Evolutionary conservation across 2,888 invertebrate genomes (phyloP), one percentile per base, ranked within the genome.

Genomic region (Drosophila meridiana): DNA sequence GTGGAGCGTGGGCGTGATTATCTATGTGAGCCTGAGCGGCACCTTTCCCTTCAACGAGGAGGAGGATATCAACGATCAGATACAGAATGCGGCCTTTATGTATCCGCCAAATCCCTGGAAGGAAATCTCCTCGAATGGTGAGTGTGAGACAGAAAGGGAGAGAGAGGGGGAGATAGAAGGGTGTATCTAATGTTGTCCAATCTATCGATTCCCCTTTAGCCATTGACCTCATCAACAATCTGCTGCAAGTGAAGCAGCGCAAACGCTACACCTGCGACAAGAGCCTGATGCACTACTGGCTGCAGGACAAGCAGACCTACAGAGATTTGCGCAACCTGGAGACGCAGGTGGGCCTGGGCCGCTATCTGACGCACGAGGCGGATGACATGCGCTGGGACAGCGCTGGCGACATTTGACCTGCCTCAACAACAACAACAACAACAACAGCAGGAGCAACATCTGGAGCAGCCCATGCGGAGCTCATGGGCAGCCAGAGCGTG

Each of bases 1-100:
- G 99, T 99, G 99, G 99, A 99, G 98, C 90, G 99, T 99, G 58
- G 99, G 99, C 38, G 99, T 99, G 2, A 99, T 99, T 87, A 97
- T 99, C 78, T 99, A 99, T 94, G 99, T 99, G 59, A 99, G 99
- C 76, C 94, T 99, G 53, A 99, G 99, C 87, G 99, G 99, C 76
- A 99, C 99, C 0, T 99, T 99, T 94, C 99, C 99, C 40, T 99
- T 99, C 94, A 99, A 99, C 94, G 99, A 99, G 94, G 99, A 99
- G 93, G 99, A 99, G 94, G 99, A 99, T 93, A 99, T 99, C 91
- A 97, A 98, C 93, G 99, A 99, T 93, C 99, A 99, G 94, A 99
- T 99, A 82, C 99, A 99, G 94, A 99, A 99, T 94, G 99, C 99
- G 40, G 99, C 99, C 65, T 99, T 99, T 93, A 99, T 99, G 99